Conservation (phyloP, 2,797 vertebrate genomes). For the Phrynocephalus vlangalii region DNA sequence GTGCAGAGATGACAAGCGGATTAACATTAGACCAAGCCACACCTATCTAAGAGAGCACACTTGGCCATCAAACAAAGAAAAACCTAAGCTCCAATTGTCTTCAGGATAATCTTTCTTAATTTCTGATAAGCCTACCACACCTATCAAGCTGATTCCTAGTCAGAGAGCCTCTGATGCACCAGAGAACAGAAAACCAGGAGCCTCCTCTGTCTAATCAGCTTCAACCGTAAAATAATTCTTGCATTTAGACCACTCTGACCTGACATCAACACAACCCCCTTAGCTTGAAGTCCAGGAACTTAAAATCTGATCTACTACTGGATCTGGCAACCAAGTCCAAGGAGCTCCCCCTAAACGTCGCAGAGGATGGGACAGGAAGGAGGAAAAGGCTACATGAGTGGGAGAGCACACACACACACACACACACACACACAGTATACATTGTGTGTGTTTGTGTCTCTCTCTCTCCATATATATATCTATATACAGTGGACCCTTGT, state of each 20-base stretch:
- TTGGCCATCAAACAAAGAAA: conserved; percentile 4
- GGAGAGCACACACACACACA: background rate
- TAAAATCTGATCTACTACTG: too few relatives aligned
- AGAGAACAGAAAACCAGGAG: background rate
- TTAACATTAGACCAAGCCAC: background rate
- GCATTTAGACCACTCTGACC: background rate
- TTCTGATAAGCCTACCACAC: background rate
- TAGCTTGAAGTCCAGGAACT: too few relatives aligned
- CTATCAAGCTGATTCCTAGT: background rate
- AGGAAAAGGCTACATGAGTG: background rate
- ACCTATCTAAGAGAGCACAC: background rate
- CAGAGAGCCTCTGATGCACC: background rate
- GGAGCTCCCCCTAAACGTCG: too few relatives aligned
- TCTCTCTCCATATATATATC: too few relatives aligned
- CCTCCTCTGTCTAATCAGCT: background rate
- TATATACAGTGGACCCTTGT: too few relatives aligned
- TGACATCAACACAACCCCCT: background rate
- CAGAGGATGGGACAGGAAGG: too few relatives aligned
- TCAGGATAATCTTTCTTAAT: background rate
- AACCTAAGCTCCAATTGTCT: background rate
- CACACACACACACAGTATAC: too few relatives aligned
- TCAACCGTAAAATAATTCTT: background rate
- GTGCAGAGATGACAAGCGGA: background rate
- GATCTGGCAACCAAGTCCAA: too few relatives aligned
- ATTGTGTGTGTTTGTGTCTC: too few relatives aligned